Conservation (phyloP, 2,113 vertebrate genomes). For the Microtus pennsylvanicus region DNA sequence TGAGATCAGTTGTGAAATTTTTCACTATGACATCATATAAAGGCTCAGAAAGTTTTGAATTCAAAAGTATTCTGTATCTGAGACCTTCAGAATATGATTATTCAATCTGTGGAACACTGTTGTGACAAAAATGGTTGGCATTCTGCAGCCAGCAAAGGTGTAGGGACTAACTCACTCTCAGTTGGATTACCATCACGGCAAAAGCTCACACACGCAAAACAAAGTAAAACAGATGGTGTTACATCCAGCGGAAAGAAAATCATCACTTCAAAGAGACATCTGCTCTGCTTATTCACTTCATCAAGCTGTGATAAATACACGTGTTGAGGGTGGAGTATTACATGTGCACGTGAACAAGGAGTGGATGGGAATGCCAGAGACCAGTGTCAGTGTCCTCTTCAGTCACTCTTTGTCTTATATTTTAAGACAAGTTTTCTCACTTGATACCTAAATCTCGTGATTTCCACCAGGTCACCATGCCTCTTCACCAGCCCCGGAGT, state of each 20-base stretch:
- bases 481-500: background rate
- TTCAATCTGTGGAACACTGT: background rate
- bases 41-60: background rate
- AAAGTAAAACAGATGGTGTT: background rate
- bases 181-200: background rate
- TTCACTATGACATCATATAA: background rate
- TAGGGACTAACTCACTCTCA: background rate
- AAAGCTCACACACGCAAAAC: background rate
- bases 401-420: background rate
- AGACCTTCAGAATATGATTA: background rate
- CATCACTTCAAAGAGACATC: background rate
- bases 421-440: background rate
- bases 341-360: too few species aligned
- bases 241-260: background rate
- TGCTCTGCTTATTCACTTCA: background rate
- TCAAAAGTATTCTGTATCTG: background rate
- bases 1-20: background rate
- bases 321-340: accelerated
- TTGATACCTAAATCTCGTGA: background rate
- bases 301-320: background rate
- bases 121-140: background rate
- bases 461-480: background rate
- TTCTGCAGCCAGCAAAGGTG: background rate
- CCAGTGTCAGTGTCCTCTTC: background rate
- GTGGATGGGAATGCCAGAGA: background rate